Percentiles rank a stretch among this genome's conserved stretches.
Evolutionary conservation across 2,113 vertebrate species (phyloP).

Genomic region (Caloenas nicobarica): DNA sequence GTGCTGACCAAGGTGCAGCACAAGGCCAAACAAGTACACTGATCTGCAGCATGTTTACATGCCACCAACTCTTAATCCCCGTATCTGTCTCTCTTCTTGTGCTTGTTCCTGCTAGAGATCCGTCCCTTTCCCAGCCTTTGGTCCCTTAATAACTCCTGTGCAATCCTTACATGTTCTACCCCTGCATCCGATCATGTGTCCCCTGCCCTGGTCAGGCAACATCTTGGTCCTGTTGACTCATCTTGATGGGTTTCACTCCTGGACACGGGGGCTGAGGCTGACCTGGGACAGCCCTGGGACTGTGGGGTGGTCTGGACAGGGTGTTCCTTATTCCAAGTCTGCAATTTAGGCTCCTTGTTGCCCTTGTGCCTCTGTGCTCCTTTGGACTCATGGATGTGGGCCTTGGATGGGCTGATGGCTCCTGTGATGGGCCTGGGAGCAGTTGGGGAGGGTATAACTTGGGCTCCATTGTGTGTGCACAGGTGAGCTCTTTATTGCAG

Average conservation of each 20-base stretch:
- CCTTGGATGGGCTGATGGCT: neutral
- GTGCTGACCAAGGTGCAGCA: neutral
- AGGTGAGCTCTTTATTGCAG: neutral
- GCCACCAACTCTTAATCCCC: fast-evolving
- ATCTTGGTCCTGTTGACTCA: neutral
- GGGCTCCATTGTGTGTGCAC: fast-evolving
- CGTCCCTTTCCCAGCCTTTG: neutral
- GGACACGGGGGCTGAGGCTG: neutral
- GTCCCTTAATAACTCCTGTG: neutral
- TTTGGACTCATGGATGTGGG: neutral
- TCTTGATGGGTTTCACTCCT: neutral
- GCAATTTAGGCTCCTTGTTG: neutral
- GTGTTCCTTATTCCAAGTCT: neutral
- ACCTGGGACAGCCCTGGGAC: neutral
- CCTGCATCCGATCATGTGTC: neutral
- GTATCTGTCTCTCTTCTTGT: neutral
- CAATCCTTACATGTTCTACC: neutral
- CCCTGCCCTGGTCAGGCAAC: neutral
- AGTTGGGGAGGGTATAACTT: neutral
- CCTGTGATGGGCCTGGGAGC: neutral
- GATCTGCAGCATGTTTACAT: fast-evolving
- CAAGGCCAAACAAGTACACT: fast-evolving
- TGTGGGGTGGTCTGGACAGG: neutral
- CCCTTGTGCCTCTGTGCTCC: neutral
- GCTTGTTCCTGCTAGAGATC: neutral